A percentile compares a stretch with the other conserved stretches of the same genome.
Conservation (phyloP, 2,797 vertebrate species). For the Lacerta bilineata region DNA sequence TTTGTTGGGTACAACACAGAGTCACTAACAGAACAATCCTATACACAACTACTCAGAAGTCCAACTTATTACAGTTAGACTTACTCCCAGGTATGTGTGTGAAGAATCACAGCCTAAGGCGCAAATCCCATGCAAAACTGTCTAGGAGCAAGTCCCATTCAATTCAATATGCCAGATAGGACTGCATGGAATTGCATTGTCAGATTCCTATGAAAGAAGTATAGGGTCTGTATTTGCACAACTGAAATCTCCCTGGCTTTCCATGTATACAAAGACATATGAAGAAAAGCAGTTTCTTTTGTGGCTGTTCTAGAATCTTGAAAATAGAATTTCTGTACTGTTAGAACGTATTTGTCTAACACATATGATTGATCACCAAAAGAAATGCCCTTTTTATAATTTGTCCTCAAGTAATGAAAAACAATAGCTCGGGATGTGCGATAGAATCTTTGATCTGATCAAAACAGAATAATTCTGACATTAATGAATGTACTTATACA, state of each 20-base stretch:
- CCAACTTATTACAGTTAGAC: neutral
- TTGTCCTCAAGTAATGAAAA: conserved; percentile 41
- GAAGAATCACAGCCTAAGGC: neutral
- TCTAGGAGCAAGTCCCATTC: neutral
- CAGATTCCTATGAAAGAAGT: neutral
- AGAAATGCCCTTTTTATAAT: conserved; percentile 5
- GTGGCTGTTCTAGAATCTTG: neutral
- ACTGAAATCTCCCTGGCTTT: neutral
- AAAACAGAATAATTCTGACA: conserved; percentile 42
- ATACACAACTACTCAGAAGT: neutral
- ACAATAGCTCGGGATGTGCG: conserved; percentile 11
- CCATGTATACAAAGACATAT: neutral
- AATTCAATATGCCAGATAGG: neutral
- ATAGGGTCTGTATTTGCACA: neutral
- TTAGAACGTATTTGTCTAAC: conserved; percentile 18
- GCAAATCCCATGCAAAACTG: neutral
- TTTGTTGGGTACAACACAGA: no score
- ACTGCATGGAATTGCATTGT: neutral
- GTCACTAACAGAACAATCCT: neutral
- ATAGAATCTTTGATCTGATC: conserved; percentile 51
- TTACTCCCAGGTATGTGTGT: neutral
- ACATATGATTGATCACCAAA: conserved; percentile 35
- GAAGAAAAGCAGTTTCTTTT: neutral
- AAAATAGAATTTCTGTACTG: conserved; percentile 1
- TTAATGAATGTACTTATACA: conserved; percentile 37